Evolutionary conservation across 2,888 invertebrate species (phyloP).

Genomic region (Lathronympha strigana): DNA sequence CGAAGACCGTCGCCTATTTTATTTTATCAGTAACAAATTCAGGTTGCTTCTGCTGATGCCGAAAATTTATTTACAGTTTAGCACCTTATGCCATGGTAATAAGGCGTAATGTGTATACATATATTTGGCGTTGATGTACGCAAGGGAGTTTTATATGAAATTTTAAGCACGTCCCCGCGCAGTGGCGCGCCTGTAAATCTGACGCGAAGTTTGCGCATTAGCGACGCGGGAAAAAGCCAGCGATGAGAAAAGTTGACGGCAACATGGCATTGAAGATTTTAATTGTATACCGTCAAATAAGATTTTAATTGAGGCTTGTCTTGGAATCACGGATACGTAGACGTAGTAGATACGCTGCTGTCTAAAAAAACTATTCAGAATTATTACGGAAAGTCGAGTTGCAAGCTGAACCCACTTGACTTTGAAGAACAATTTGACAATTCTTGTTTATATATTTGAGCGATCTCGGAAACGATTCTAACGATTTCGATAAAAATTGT

Average conservation of each 20-base stretch:
- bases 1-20: slow-evolving; percentile 42
- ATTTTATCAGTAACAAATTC: slow-evolving; percentile 47
- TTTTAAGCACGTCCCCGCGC: slow-evolving; percentile 57
- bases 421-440: no score
- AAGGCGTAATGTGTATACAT: slow-evolving; percentile 6
- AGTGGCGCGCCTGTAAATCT: slow-evolving; percentile 54
- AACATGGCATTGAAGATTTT: slow-evolving; percentile 49
- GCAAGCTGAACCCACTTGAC: no score
- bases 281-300: slow-evolving; percentile 40
- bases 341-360: background rate
- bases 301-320: background rate
- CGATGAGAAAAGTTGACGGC: slow-evolving; percentile 68
- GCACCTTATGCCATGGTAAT: background rate
- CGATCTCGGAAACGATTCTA: no score
- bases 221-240: slow-evolving; percentile 65
- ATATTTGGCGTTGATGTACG: slow-evolving; percentile 36
- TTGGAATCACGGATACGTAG: background rate
- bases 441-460: no score
- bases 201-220: slow-evolving; percentile 66
- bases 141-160: slow-evolving; percentile 53
- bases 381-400: no score
- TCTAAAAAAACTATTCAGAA: background rate
- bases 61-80: slow-evolving; percentile 1
- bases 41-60: slow-evolving; percentile 44
- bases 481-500: no score